Evolutionary conservation across 1,140 invertebrate species (phyloP).

Genomic region (Caerostris extrusa): DNA sequence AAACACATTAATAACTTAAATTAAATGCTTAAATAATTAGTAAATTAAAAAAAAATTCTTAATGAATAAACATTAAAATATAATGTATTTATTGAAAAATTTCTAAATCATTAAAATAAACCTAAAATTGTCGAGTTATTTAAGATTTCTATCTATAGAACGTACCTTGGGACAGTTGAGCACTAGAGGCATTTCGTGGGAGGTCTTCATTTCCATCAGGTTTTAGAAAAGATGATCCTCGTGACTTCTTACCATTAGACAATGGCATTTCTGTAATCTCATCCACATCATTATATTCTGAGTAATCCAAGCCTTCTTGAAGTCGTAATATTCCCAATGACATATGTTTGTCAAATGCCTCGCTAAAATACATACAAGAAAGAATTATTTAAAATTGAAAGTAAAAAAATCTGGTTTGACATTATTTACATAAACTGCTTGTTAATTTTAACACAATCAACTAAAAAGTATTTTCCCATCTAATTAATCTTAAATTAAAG

Average conservation of each 20-base stretch:
- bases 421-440: too few species aligned
- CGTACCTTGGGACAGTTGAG: constrained; percentile 78
- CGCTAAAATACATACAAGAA: constrained; percentile 81
- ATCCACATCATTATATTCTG: constrained; percentile 77
- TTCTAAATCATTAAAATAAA: too few species aligned
- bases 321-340: constrained; percentile 84
- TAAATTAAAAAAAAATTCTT: too few species aligned
- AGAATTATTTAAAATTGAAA: not conserved
- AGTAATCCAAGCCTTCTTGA: constrained; percentile 82
- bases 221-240: constrained; percentile 60
- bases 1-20: too few species aligned
- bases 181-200: constrained; percentile 78
- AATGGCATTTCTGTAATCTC: constrained; percentile 48
- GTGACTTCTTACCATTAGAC: constrained; percentile 61
- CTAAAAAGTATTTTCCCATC: too few species aligned
- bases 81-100: too few species aligned
- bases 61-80: too few species aligned
- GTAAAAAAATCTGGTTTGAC: too few species aligned
- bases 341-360: constrained; percentile 84
- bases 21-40: too few species aligned
- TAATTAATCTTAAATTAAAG: too few species aligned
- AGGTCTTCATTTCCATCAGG: constrained; percentile 45
- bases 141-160: not conserved
- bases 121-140: too few species aligned
- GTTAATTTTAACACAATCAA: too few species aligned